phyloP scores from a whole-genome alignment of 2,113 vertebrate species.

The Grammomys dolichurus region DNA sequence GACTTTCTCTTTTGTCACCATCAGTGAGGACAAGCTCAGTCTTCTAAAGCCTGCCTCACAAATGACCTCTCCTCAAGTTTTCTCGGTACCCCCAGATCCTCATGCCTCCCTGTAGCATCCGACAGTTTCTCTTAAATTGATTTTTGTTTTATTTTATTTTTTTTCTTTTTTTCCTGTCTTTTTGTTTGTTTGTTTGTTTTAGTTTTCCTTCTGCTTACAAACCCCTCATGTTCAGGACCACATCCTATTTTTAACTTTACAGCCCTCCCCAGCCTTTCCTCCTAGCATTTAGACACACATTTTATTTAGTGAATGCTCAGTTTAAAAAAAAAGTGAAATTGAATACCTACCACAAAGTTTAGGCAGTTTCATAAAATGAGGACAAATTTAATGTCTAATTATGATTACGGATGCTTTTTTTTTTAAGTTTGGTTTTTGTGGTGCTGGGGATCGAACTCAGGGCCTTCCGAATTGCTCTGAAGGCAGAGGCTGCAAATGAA shows the following conservation, averaged over 20 bases:
- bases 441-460: background rate
- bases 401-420: slow-evolving; percentile 12
- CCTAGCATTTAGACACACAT: background rate
- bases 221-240: background rate
- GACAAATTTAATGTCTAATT: background rate
- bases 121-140: background rate
- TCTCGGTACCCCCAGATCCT: background rate
- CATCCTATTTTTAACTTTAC: slow-evolving; percentile 9
- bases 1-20: background rate
- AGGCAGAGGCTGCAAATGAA: background rate
- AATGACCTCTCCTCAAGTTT: background rate
- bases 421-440: background rate
- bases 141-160: background rate
- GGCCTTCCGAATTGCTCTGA: background rate
- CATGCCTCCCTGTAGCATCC: background rate
- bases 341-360: background rate
- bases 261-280: background rate
- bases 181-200: background rate
- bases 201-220: background rate
- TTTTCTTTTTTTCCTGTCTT: fast-evolving
- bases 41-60: slow-evolving; percentile 25
- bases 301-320: slow-evolving; percentile 2
- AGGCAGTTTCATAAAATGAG: background rate
- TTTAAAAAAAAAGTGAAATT: background rate
- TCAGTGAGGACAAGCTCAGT: background rate